Evolutionary conservation across 2,888 invertebrate genomes (phyloP).

Genomic region (Bruchidius siliquastri): DNA sequence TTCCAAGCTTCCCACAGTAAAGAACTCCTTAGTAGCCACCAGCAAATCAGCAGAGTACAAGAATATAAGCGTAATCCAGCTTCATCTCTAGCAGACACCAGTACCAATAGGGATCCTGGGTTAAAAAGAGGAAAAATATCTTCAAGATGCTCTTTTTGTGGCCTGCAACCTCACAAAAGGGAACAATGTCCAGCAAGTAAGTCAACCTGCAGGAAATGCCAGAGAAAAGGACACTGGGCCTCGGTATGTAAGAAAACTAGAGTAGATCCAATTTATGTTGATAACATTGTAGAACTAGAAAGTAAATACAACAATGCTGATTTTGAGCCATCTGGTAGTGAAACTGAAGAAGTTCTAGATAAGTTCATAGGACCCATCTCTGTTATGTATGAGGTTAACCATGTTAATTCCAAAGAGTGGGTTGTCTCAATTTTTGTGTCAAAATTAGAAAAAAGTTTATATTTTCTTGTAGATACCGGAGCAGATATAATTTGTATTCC

Average conservation of each 20-base stretch:
- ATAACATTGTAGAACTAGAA: not conserved
- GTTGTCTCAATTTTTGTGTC: constrained; percentile 1
- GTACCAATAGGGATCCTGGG: not conserved
- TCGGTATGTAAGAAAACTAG: constrained; percentile 8
- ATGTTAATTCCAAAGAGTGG: constrained; percentile 4
- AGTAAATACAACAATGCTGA: not conserved
- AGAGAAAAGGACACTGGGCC: constrained; percentile 13
- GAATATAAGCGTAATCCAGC: not conserved
- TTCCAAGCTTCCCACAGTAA: constrained; percentile 11
- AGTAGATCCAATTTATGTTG: constrained; percentile 6
- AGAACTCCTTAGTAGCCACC: constrained; percentile 1
- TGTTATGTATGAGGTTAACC: not conserved
- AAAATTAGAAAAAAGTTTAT: constrained; percentile 4
- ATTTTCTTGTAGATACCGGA: constrained; percentile 9
- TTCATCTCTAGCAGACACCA: not conserved
- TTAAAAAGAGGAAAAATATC: not conserved
- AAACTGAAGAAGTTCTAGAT: not conserved
- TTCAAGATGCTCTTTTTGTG: constrained; percentile 7
- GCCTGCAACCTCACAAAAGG: constrained; percentile 7
- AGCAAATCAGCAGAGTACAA: not conserved
- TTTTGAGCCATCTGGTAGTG: not conserved
- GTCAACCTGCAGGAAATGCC: constrained; percentile 11
- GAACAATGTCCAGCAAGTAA: constrained; percentile 13
- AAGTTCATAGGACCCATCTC: constrained; percentile 5
- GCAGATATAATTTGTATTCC: constrained; percentile 7